Base-by-base conservation (phyloP, 2,888 invertebrate species). In the Automeris io region DNA sequence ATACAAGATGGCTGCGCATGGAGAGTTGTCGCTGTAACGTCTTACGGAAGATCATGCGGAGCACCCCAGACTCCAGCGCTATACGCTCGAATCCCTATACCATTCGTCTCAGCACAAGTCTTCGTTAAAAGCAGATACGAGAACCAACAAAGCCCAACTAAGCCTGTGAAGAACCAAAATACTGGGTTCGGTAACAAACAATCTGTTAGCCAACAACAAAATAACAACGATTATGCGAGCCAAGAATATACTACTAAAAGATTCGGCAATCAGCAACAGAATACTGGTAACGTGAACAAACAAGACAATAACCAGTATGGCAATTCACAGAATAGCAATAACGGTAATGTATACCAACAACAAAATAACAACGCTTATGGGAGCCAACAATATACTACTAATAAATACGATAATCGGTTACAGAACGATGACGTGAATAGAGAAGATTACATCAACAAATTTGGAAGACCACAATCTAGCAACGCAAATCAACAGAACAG, bases 1-100 rank as follows among this genome's bases (percentile, higher is more conserved):
- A 46, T 80, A 1, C 75, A 72, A 54, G 81, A 81, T 37, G 82
- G 77, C 35, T 85, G 86, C 39, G 32, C 56, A 0, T 85, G 85
- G 85, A 63, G 83, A 0, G 61, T 85, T 0, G 73, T 83, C 0
- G 85, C 70, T 0, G 73, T 86, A 5, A 86, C 86, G 0, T 86
- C 86, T 1, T 49, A 73, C 0, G 86, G 86, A 0, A 49, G 82
- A 0, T 68, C 81, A 0, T 85, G 86, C 29, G 86, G 77, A 0
- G 82, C 81, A 0, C 65, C 70, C 0, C 59, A 70, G 5, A 86
- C 86, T 0, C 86, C 86, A 0, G 86, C 82, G 0, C 41, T 85
- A 0, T 86, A 85, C 45, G 80, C 86, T 0, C 57, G 42, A 0
- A 49, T 72, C 0, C 70, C 70, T 0, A 49, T 50, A 3, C 62